phyloP scores from a whole-genome alignment of 1,140 invertebrate species.

The Drosophila carrolli region DNA sequence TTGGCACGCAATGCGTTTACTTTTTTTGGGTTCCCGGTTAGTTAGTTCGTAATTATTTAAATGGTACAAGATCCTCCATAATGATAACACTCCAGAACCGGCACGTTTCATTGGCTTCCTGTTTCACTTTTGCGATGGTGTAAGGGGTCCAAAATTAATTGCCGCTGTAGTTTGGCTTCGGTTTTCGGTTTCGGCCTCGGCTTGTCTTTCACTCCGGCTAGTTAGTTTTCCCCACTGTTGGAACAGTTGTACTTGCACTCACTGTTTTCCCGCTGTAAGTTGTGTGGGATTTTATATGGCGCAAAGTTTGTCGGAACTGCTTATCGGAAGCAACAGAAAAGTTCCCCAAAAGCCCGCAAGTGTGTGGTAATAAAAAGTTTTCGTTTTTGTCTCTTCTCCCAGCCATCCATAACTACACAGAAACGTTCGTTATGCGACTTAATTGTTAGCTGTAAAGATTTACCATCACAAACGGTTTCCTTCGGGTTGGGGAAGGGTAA shows the following conservation, averaged over 20 bases:
- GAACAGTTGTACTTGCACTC: conserved; percentile 62
- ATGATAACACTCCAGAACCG: conserved; percentile 49
- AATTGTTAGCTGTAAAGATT: conserved; percentile 81
- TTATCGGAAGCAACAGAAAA: conserved; percentile 71
- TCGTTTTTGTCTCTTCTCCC: conserved; percentile 36
- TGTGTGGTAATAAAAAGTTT: conserved; percentile 82
- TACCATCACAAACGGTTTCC: conserved; percentile 47
- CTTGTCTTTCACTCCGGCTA: conserved; percentile 57
- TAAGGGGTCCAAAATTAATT: conserved; percentile 64
- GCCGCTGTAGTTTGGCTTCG: conserved; percentile 62
- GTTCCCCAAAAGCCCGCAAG: conserved; percentile 78
- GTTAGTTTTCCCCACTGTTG: conserved; percentile 57
- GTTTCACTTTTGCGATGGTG: conserved; percentile 11
- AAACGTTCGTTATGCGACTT: conserved; percentile 80
- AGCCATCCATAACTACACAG: conserved; percentile 67
- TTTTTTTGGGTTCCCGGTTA: conserved; percentile 32
- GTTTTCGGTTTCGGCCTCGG: conserved; percentile 23
- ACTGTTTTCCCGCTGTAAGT: conserved; percentile 48
- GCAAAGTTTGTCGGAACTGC: conserved; percentile 65
- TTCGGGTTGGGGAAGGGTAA: not conserved
- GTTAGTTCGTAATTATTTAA: conserved; percentile 73
- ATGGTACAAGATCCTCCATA: conserved; percentile 72
- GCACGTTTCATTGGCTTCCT: conserved; percentile 64
- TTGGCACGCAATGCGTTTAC: conserved; percentile 46
- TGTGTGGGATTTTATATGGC: conserved; percentile 46